phyloP scores from a whole-genome alignment of 1,140 invertebrate species.

The Spodoptera litura region DNA sequence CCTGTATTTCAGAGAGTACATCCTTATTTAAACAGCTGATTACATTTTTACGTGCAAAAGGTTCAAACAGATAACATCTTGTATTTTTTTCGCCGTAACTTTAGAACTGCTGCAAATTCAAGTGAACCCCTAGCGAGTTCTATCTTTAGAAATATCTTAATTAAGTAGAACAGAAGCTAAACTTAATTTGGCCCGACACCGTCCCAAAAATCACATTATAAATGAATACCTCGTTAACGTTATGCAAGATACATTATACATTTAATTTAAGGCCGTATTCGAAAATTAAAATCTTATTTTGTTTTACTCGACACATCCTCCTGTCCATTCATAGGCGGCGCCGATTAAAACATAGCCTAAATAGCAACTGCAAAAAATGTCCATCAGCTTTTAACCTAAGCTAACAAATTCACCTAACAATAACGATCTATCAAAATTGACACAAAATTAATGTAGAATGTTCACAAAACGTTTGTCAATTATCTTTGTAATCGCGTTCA shows the following conservation, averaged over 20 bases:
- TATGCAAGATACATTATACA: neutral
- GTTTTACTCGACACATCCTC: neutral
- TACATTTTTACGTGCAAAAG: neutral
- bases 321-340: too few species aligned
- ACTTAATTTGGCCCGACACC: conserved; percentile 22
- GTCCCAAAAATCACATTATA: conserved; percentile 11
- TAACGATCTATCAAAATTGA: conserved; percentile 13
- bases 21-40: neutral
- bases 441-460: conserved; percentile 8
- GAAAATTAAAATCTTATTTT: too few species aligned
- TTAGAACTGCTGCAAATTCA: conserved; percentile 25
- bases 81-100: conserved; percentile 21
- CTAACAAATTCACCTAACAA: neutral
- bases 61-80: conserved; percentile 10
- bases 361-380: neutral
- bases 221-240: conserved; percentile 20
- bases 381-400: neutral
- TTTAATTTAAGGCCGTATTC: neutral
- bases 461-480: conserved; percentile 21
- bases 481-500: conserved; percentile 25
- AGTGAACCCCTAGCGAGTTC: neutral
- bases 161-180: conserved; percentile 18
- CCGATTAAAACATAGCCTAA: neutral
- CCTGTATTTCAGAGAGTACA: too few species aligned
- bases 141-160: conserved; percentile 43